phyloP scores from a whole-genome alignment of 2,113 vertebrate genomes.

The Chaenocephalus aceratus region DNA sequence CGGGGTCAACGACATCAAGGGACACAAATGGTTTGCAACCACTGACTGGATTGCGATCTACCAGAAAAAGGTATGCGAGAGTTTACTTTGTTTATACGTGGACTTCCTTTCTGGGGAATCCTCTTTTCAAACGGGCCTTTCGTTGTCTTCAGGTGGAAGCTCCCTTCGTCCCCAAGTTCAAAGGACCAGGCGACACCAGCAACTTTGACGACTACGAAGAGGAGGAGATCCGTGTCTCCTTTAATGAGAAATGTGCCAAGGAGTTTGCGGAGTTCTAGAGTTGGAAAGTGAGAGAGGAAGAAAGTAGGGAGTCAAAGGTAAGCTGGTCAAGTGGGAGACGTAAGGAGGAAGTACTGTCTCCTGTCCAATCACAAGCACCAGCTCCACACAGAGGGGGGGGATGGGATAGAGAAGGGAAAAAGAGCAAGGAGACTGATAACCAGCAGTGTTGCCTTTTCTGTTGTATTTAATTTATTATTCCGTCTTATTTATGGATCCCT shows the following conservation, averaged over 20 bases:
- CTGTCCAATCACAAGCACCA: slow-evolving; percentile 79
- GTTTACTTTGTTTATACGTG: not conserved
- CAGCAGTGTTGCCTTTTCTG: slow-evolving; percentile 82
- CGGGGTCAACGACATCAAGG: slow-evolving; percentile 93
- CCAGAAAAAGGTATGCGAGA: slow-evolving; percentile 87
- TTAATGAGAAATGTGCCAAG: slow-evolving; percentile 93
- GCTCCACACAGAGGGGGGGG: slow-evolving; percentile 61
- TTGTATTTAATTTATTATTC: slow-evolving; percentile 72
- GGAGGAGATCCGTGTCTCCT: slow-evolving; percentile 92
- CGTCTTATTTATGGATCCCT: slow-evolving; percentile 76
- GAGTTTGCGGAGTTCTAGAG: slow-evolving; percentile 93
- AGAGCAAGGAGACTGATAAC: slow-evolving; percentile 70
- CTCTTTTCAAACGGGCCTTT: not conserved
- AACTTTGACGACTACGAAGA: slow-evolving; percentile 97
- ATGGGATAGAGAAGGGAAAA: slow-evolving; percentile 49
- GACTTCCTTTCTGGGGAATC: no score
- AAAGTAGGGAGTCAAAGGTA: slow-evolving; percentile 64
- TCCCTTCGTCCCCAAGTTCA: slow-evolving; percentile 94
- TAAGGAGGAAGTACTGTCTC: slow-evolving; percentile 73
- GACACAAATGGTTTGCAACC: slow-evolving; percentile 93
- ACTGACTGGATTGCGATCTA: slow-evolving; percentile 96
- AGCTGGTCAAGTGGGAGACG: slow-evolving; percentile 74
- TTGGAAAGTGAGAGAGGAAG: slow-evolving; percentile 49
- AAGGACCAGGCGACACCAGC: slow-evolving; percentile 94
- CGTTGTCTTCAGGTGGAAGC: slow-evolving; percentile 87